A percentile compares a stretch with the other conserved stretches of the same genome.
Evolutionary conservation across 2,888 invertebrate species (phyloP).

Genomic region (Erannis defoliaria): DNA sequence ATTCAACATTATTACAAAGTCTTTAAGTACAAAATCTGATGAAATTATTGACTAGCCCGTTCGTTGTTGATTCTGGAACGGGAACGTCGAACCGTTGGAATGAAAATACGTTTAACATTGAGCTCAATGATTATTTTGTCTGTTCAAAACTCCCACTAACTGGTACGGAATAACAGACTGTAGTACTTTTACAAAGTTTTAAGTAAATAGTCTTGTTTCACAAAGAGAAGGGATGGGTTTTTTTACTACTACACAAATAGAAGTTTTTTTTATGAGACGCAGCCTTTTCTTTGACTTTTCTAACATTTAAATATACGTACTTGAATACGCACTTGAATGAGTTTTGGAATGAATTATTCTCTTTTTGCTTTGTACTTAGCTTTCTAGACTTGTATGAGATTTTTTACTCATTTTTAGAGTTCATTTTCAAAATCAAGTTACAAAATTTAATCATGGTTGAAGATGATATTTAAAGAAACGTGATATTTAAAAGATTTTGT

Average conservation of each 20-base stretch:
- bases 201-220: slow-evolving; percentile 52
- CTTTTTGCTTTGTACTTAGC: neutral
- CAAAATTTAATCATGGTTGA: slow-evolving; percentile 1
- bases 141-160: slow-evolving; percentile 44
- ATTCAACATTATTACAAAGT: neutral
- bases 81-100: slow-evolving; percentile 25
- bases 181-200: slow-evolving; percentile 50
- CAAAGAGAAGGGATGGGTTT: slow-evolving; percentile 27
- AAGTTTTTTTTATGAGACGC: slow-evolving; percentile 18
- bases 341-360: slow-evolving; percentile 13
- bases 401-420: neutral
- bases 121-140: slow-evolving; percentile 52
- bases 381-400: neutral
- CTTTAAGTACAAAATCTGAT: neutral
- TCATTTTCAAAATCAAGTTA: neutral
- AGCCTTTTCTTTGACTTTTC: slow-evolving; percentile 21
- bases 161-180: slow-evolving; percentile 48
- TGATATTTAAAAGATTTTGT: neutral
- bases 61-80: slow-evolving; percentile 17
- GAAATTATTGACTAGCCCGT: neutral
- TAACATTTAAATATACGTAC: slow-evolving; percentile 14
- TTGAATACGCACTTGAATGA: slow-evolving; percentile 13
- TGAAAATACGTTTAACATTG: slow-evolving; percentile 39
- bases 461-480: slow-evolving; percentile 7
- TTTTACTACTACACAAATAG: slow-evolving; percentile 4